Evolutionary conservation across 2,113 vertebrate genomes (phyloP).

Genomic region (Sceloporus tristichus): DNA sequence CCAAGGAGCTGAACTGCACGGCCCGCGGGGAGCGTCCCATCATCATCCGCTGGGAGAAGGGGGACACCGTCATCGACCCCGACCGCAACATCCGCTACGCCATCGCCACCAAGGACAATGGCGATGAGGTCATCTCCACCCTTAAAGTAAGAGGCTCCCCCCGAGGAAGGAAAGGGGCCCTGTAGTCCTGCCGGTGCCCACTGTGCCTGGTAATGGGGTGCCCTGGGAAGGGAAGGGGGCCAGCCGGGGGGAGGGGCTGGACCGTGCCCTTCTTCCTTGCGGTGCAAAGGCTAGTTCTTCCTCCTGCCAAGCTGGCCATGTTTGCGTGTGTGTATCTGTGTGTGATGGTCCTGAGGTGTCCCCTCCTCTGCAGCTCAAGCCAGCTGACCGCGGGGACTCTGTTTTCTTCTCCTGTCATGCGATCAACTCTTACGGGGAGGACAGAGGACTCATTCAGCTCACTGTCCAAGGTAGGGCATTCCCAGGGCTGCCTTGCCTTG

Average conservation of each 20-base stretch:
- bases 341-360: rapidly evolving
- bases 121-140: slow-evolving; percentile 95
- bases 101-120: slow-evolving; percentile 94
- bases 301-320: background rate
- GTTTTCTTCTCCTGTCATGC: slow-evolving; percentile 99
- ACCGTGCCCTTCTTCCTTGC: too few relatives aligned
- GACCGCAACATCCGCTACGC: slow-evolving; percentile 94
- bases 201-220: background rate
- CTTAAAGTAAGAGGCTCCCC: slow-evolving; percentile 84
- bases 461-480: slow-evolving; percentile 91
- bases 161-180: too few relatives aligned
- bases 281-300: too few relatives aligned
- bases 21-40: slow-evolving; percentile 96
- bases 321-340: too few relatives aligned
- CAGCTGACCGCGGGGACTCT: slow-evolving; percentile 95
- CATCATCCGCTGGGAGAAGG: slow-evolving; percentile 99
- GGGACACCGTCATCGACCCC: slow-evolving; percentile 96
- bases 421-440: slow-evolving; percentile 98
- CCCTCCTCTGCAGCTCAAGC: slow-evolving; percentile 86
- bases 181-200: background rate
- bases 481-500: background rate
- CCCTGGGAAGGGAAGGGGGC: background rate
- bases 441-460: slow-evolving; percentile 97
- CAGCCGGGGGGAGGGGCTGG: background rate
- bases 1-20: slow-evolving; percentile 97